Evolutionary conservation across 2,797 vertebrate genomes (phyloP).

Genomic region (Chrosomus eos): DNA sequence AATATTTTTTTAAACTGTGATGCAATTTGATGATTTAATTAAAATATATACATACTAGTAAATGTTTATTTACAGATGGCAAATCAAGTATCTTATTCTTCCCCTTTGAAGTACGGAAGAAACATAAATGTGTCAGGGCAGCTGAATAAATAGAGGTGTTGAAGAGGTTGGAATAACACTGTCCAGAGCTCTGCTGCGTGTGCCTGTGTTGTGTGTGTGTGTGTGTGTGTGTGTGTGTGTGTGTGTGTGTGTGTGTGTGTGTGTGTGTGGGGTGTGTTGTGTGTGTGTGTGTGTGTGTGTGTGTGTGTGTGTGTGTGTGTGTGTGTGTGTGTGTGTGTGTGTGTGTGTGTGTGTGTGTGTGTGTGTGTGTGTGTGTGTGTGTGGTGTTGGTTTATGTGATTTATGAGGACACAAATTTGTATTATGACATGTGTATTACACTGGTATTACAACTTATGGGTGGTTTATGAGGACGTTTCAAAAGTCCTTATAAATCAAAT

Average conservation of each 20-base stretch:
- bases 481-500: no score
- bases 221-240: slow-evolving; percentile 1
- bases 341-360: no score
- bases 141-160: slow-evolving; percentile 42
- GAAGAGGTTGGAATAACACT: slow-evolving; percentile 57
- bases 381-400: no score
- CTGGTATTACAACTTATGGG: no score
- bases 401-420: no score
- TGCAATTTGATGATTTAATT: not conserved
- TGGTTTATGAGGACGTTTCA: no score
- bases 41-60: not conserved
- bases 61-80: not conserved
- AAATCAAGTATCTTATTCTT: slow-evolving; percentile 7
- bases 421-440: no score
- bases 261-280: not conserved
- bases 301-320: no score
- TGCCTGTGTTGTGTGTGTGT: not conserved
- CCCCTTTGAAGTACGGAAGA: slow-evolving; percentile 27
- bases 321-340: no score
- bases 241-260: no score
- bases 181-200: slow-evolving; percentile 21
- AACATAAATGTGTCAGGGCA: slow-evolving; percentile 20
- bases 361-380: no score
- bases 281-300: slow-evolving; percentile 2
- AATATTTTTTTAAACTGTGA: not conserved